These are phyloP conservation scores for Prunella strophiata DNA, from an alignment of 2,797 vertebrate genomes.

Conservation along the genomic window DNA sequence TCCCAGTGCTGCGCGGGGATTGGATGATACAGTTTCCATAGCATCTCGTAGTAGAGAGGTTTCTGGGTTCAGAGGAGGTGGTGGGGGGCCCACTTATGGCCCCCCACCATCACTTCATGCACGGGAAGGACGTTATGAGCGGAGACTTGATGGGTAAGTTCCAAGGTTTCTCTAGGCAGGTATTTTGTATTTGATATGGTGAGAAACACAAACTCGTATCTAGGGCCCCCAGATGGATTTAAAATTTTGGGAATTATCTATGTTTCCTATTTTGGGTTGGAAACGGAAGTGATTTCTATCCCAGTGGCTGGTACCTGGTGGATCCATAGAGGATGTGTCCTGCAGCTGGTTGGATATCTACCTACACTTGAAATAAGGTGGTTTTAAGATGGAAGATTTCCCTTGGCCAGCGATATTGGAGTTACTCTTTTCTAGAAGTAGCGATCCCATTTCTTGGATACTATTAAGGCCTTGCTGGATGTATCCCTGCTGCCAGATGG, in stretches of 20 bases:
- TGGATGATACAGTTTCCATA: constrained; percentile 98
- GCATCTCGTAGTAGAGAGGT: constrained; percentile 98
- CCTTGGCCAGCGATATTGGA: constrained; percentile 77
- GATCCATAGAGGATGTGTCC: constrained; percentile 81
- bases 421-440: constrained; percentile 79
- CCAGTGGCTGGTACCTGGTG: constrained; percentile 81
- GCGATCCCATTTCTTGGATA: constrained; percentile 77
- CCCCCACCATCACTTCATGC: constrained; percentile 97
- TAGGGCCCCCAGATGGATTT: constrained; percentile 87
- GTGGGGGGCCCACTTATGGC: constrained; percentile 94
- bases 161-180: constrained; percentile 95
- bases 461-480: constrained; percentile 80
- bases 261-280: constrained; percentile 86
- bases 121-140: constrained; percentile 99
- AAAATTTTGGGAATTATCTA: constrained; percentile 84
- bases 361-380: constrained; percentile 74
- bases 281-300: constrained; percentile 82
- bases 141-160: constrained; percentile 99
- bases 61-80: constrained; percentile 98
- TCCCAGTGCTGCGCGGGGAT: constrained; percentile 95
- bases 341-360: constrained; percentile 82
- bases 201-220: constrained; percentile 85
- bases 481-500: constrained; percentile 78
- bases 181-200: constrained; percentile 93
- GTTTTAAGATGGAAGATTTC: constrained; percentile 77